Evolutionary conservation across 2,797 vertebrate genomes (phyloP).

Genomic region (Miichthys miiuy): DNA sequence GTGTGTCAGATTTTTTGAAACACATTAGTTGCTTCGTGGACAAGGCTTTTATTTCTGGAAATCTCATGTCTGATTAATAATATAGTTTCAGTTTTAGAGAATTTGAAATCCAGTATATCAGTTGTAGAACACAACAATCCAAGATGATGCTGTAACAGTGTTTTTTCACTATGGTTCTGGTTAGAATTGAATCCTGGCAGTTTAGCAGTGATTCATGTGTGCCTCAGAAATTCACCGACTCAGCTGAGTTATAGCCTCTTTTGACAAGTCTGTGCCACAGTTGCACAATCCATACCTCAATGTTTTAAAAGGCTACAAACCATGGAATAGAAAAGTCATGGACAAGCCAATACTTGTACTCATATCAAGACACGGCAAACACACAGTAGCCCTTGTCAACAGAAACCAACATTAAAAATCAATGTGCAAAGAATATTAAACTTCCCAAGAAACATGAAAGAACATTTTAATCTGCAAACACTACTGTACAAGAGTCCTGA

Average conservation of each 20-base stretch:
- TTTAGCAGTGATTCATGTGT: background rate
- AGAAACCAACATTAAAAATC: background rate
- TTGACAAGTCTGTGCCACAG: background rate
- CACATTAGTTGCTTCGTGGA: conserved; percentile 15
- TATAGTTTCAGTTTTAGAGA: background rate
- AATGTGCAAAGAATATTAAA: background rate
- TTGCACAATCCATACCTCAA: background rate
- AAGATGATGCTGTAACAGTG: background rate
- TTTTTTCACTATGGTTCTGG: background rate
- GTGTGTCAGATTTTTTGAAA: conserved; percentile 3
- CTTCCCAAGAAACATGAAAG: background rate
- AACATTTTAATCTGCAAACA: background rate
- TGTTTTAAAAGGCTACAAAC: background rate
- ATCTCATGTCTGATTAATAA: conserved; percentile 3
- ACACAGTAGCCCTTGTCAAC: background rate
- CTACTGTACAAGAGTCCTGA: background rate
- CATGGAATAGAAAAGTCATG: background rate
- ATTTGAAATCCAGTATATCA: background rate
- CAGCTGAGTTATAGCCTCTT: background rate
- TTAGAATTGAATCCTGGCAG: background rate
- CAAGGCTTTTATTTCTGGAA: background rate
- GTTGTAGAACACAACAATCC: background rate
- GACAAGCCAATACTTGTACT: too few relatives aligned
- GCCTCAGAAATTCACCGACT: background rate
- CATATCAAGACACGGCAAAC: background rate